phyloP scores from a whole-genome alignment of 2,797 vertebrate genomes.

The Myoxocephalus aenaeus region DNA sequence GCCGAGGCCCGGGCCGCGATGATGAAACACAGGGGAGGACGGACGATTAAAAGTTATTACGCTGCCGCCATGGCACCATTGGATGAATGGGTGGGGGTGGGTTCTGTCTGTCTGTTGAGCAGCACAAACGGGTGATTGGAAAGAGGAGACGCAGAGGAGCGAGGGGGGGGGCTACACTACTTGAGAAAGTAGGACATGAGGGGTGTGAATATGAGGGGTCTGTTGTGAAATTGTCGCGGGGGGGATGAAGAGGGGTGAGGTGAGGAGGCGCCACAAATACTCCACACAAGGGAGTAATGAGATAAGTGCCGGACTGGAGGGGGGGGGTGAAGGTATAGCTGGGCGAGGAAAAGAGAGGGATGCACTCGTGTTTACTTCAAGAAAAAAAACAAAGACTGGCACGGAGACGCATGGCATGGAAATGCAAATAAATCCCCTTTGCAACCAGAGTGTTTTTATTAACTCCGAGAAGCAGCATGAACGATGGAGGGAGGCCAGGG shows the following conservation, averaged over 20 bases:
- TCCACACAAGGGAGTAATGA: conserved; percentile 46
- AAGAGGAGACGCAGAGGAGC: conserved; percentile 29
- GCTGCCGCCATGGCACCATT: conserved; percentile 53
- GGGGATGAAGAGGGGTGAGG: conserved; percentile 24
- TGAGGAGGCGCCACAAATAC: conserved; percentile 52
- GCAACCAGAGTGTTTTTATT: conserved; percentile 63
- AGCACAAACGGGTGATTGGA: conserved; percentile 49
- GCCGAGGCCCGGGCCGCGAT: conserved; percentile 61
- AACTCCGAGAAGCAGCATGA: conserved; percentile 51
- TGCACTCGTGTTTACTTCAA: conserved; percentile 59
- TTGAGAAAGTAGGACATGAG: conserved; percentile 54
- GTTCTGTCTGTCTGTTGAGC: conserved; percentile 28
- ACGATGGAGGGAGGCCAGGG: conserved; percentile 42
- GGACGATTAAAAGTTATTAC: conserved; percentile 79
- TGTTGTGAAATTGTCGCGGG: conserved; percentile 32
- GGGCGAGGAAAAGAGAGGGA: conserved; percentile 36
- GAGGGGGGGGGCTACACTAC: conserved; percentile 28
- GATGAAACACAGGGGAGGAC: conserved; percentile 61
- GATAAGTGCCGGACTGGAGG: conserved; percentile 46
- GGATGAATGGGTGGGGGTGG: conserved; percentile 41
- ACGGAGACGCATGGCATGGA: conserved; percentile 43
- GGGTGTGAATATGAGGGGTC: conserved; percentile 41
- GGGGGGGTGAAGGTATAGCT: conserved; percentile 7
- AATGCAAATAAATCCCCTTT: conserved; percentile 64
- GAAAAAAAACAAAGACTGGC: conserved; percentile 63